Percentiles rank a stretch among this genome's conserved stretches.
Conservation (phyloP, 2,113 vertebrate species). For the Serilophus lunatus region DNA sequence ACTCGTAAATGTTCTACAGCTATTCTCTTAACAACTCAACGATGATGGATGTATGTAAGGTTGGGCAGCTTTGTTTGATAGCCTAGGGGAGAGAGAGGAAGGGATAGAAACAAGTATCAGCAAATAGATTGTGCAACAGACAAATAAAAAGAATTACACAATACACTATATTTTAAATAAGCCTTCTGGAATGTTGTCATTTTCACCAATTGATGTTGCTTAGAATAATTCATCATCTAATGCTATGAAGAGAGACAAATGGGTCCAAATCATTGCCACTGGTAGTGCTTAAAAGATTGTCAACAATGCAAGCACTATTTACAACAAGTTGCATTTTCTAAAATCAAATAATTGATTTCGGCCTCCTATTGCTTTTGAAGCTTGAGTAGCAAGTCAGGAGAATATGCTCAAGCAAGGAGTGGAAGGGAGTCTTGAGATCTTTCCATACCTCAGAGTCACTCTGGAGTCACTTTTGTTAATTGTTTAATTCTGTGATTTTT, state of each 20-base stretch:
- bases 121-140: slow-evolving; percentile 68
- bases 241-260: not conserved
- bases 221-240: slow-evolving; percentile 23
- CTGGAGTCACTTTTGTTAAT: not conserved
- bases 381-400: not conserved
- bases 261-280: not conserved
- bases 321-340: not conserved
- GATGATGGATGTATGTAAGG: slow-evolving; percentile 61
- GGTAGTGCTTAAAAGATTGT: not conserved
- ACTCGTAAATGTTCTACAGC: slow-evolving; percentile 62
- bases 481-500: not conserved
- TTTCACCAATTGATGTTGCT: slow-evolving; percentile 22
- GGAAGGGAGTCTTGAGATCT: not conserved
- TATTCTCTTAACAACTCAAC: slow-evolving; percentile 44
- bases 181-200: slow-evolving; percentile 37
- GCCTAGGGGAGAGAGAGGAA: slow-evolving; percentile 45
- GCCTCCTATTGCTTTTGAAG: not conserved
- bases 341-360: not conserved
- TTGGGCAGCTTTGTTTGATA: slow-evolving; percentile 58
- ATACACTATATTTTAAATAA: slow-evolving; percentile 40
- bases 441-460: not conserved
- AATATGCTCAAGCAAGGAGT: not conserved
- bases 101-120: slow-evolving; percentile 53
- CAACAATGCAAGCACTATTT: not conserved
- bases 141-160: slow-evolving; percentile 58